Evolutionary conservation across 2,888 invertebrate genomes (phyloP), one percentile per base, ranked within the genome.

Genomic region (Sepioteuthis lessoniana): DNA sequence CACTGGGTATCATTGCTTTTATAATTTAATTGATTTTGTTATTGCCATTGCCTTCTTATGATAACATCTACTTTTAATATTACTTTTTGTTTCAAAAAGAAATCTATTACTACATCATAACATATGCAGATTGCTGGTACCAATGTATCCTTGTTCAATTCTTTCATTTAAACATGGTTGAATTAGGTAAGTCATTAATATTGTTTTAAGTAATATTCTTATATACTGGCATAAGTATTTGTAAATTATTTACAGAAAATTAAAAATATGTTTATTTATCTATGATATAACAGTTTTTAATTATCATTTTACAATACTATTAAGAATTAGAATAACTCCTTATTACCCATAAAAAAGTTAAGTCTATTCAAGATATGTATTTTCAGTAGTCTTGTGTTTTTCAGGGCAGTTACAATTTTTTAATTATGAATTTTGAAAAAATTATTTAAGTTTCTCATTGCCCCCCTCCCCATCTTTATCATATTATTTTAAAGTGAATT

Each of bases 181-280:
- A 76, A 76, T 76, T 76, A 76, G 76, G 76, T 76, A 76, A 76
- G 76, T 76, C 76, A 76, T 76, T 76, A 76, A 76, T 76, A 76
- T 76, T 76, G 35, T 76, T 76, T 35, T n/a, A 76, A 76, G n/a
- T 76, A 35, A 8, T 76, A 31, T 60, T 60, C 60, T 31, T 31
- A 35, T 76, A 4, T n/a, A 76, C 13, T n/a, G 4, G 19, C 76
- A n/a, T 76, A 19, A 16, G 13, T 4, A 76, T 35, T 76, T 5
- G 60, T 28, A 76, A n/a, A 76, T 76, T 35, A 35, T 76, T 76
- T 42, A 16, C 35, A 16, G 76, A 13, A 76, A 76, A 76, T 76
- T n/a, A 19, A 13, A 76, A 76, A 35, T 16, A 16, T 35, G n/a
- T 76, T 76, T 76, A n/a, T n/a, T 76, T 76, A 76, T 76, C n/a